Evolutionary conservation across 1,140 invertebrate genomes (phyloP), one percentile per base, ranked within the genome.

Genomic region (Neotoxoptera formosana): DNA sequence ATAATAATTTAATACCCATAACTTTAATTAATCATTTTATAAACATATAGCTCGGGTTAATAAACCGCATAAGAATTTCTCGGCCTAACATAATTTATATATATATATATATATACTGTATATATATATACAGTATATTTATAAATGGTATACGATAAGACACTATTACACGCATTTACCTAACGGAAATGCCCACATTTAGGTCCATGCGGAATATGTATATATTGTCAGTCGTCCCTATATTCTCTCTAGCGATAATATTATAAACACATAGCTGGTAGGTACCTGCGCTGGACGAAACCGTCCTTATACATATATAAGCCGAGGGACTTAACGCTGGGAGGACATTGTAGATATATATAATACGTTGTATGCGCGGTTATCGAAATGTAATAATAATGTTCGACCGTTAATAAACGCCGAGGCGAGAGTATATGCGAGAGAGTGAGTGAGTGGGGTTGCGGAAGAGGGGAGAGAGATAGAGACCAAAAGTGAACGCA

Each of bases 371-470:
- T 30, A 14, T 51, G 87, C n/a, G 51, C n/a, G 51, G 67, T 92
- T 92, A 92, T 92, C 91, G 91, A 92, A 92, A 84, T 51, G 84
- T 53, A 93, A 93, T 93, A 93, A 93, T 84, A 84, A 83, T 86
- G 34, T 90, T 90, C 81, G 91, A 93, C 91, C 91, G 91, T 93
- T 93, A 93, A 93, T 93, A 92, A 92, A 92, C 67, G 47, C 67
- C 25, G 60, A 17, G 23, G 45, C 34, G 60, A 41, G 8, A 23
- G 23, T 21, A 48, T 8, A n/a, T n/a, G n/a, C n/a, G 56, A 76
- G 90, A 8, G 60, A 76, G 30, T 0, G 53, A 67, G 23, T 2
- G 56, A 3, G 87, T 0, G 20, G 14, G 30, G 20, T 30, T 4
- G 14, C n/a, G 30, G 84, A 87, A 25, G 30, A 48, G n/a, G 30